Percentiles rank a stretch among this genome's conserved stretches.
Conservation (phyloP, 2,888 invertebrate species). For the Latrodectus elegans region DNA sequence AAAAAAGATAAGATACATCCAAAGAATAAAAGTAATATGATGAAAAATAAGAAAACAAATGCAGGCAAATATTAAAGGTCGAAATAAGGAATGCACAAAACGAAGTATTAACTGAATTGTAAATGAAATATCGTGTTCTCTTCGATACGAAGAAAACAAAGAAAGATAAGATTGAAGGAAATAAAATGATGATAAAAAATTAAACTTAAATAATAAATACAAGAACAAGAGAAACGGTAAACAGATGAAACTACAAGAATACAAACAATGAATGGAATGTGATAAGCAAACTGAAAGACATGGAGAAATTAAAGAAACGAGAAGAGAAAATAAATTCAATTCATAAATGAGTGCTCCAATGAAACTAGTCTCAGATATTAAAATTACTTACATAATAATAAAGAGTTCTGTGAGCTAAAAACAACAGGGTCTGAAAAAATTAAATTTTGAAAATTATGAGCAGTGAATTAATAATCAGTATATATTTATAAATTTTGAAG, state of each 20-base stretch:
- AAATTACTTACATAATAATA: too few species aligned
- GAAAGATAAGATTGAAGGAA: neutral
- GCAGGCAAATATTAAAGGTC: conserved; percentile 33
- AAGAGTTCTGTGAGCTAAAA: too few species aligned
- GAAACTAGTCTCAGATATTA: too few species aligned
- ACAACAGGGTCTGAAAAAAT: too few species aligned
- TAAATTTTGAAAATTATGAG: too few species aligned
- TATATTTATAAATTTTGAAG: too few species aligned
- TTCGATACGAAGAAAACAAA: neutral
- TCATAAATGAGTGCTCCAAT: too few species aligned
- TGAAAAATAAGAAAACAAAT: conserved; percentile 25
- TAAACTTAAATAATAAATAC: conserved; percentile 1
- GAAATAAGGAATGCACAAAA: conserved; percentile 33
- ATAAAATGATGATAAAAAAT: conserved; percentile 32
- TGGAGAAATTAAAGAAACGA: neutral
- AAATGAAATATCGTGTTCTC: conserved; percentile 35
- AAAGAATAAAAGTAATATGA: neutral
- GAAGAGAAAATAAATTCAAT: neutral
- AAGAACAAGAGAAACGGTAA: conserved; percentile 4
- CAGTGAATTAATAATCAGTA: too few species aligned
- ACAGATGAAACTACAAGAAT: conserved; percentile 22
- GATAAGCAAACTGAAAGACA: neutral
- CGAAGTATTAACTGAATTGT: conserved; percentile 46
- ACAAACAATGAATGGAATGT: conserved; percentile 8
- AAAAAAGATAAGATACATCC: neutral